Base-by-base conservation (phyloP, 2,113 vertebrate genomes). In the Odontophorus gujanensis region DNA sequence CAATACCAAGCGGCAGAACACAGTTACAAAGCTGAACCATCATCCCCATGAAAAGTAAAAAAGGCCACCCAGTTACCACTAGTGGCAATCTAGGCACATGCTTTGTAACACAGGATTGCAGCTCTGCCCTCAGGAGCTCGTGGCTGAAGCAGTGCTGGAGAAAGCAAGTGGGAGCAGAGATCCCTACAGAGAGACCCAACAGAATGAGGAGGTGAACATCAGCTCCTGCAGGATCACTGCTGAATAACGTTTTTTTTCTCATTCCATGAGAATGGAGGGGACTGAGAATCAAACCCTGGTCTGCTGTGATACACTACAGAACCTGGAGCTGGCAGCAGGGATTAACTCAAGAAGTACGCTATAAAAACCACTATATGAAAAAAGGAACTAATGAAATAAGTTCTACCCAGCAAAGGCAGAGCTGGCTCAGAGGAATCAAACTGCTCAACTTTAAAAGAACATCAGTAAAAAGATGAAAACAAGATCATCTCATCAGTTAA, bases 401-500 rank as follows among this genome's bases (percentile, higher is more conserved):
- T 71, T 65, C 80, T 32, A 78, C 50, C 38, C 66, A n/a, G 48
- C 48, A 62, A 81, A 84, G 65, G 87, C 3, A 93, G 68, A 89
- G 53, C 53, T 45, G 47, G 74, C 92, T 91, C 30, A 25, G 38
- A 73, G 61, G 48, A 85, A 93, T 38, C 22, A 40, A 81, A 66
- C 94, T 16, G 66, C 76, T 81, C 73, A 34, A 24, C 82, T 88
- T 92, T 57, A 75, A 69, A 85, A 74, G 14, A 95, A 25, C 65
- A 81, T 72, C 58, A 78, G 79, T 50, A 28, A 68, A 65, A 82
- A 61, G 79, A 88, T 3, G 36, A 83, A 86, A 94, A 93, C 72
- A 68, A 87, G 94, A 68, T 75, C 18, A 0, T 48, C 76, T 78
- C 83, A 81, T 78, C 90, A 93, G 76, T 91, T 92, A 72, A 78